phyloP scores from a whole-genome alignment of 2,113 vertebrate genomes.

The Acanthochromis polyacanthus region DNA sequence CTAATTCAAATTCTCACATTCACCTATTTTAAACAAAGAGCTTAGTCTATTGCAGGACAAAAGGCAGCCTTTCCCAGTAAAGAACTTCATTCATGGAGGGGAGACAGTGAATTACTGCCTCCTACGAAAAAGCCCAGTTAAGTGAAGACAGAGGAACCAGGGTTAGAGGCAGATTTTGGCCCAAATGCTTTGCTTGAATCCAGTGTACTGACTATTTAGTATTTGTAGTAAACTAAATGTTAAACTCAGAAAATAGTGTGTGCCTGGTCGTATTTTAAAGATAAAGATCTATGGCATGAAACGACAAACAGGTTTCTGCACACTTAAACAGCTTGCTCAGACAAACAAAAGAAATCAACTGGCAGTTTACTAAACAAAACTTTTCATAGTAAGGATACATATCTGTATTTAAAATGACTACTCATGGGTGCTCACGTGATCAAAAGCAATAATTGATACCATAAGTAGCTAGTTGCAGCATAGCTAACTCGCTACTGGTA shows the following conservation, averaged over 20 bases:
- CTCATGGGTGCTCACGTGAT: background rate
- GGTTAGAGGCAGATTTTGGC: constrained; percentile 9
- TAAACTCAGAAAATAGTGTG: background rate
- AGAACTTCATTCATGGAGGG: constrained; percentile 58
- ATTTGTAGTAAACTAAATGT: background rate
- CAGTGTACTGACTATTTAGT: background rate
- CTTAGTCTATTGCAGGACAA: constrained; percentile 59
- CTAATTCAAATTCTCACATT: constrained; percentile 70
- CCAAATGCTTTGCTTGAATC: constrained; percentile 3
- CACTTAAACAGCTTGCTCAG: background rate
- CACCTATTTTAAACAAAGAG: constrained; percentile 60
- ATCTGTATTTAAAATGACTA: background rate
- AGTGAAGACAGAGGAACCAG: constrained; percentile 15
- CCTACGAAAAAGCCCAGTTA: constrained; percentile 33
- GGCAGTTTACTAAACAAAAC: background rate
- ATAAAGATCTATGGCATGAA: background rate
- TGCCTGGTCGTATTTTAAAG: background rate
- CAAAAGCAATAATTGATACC: constrained; percentile 2
- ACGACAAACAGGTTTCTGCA: background rate
- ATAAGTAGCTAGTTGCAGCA: background rate
- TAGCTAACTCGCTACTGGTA: constrained; percentile 24
- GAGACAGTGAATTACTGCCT: constrained; percentile 56
- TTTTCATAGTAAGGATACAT: background rate
- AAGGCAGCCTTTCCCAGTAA: constrained; percentile 50
- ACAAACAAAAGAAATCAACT: background rate